Percentiles rank a stretch among this genome's conserved stretches.
Evolutionary conservation across 92 coral and sea anemone genomes (phyloP).

Genomic region (Ricordea florida): DNA sequence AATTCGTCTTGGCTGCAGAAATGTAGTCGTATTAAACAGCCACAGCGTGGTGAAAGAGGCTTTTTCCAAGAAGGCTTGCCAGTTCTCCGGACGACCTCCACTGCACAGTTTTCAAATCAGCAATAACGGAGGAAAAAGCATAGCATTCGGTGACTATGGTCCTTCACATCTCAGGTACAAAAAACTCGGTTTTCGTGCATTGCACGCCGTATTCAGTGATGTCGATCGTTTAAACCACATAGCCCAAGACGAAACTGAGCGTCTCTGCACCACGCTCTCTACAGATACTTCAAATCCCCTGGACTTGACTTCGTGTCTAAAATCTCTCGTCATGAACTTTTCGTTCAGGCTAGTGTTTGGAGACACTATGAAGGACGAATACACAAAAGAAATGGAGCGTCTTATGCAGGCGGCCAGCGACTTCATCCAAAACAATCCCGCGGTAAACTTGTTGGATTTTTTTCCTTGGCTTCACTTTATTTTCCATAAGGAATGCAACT

Average conservation of each 20-base stretch:
- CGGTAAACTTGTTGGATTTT: slow-evolving; percentile 70
- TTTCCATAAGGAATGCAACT: slow-evolving; percentile 41
- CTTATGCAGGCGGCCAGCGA: slow-evolving; percentile 55
- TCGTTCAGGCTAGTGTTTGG: slow-evolving; percentile 77
- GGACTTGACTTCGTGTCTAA: slow-evolving; percentile 69
- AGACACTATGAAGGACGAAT: slow-evolving; percentile 55
- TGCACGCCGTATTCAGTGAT: slow-evolving; percentile 70
- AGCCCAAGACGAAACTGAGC: slow-evolving; percentile 62
- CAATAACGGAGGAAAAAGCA: slow-evolving; percentile 67
- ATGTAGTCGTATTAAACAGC: slow-evolving; percentile 76
- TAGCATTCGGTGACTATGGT: slow-evolving; percentile 78
- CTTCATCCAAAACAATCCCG: slow-evolving; percentile 71
- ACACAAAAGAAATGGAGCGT: slow-evolving; percentile 36
- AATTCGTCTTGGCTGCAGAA: slow-evolving; percentile 74
- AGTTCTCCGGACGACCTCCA: slow-evolving; percentile 80
- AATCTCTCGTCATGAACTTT: slow-evolving; percentile 52
- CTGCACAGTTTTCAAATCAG: slow-evolving; percentile 61
- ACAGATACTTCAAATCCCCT: slow-evolving; percentile 37
- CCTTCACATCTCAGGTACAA: slow-evolving; percentile 67
- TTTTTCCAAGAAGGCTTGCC: slow-evolving; percentile 52
- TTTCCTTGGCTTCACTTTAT: slow-evolving; percentile 88
- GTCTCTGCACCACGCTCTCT: slow-evolving; percentile 26
- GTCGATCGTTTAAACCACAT: slow-evolving; percentile 59
- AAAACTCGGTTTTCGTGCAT: slow-evolving; percentile 69
- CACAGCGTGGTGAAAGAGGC: slow-evolving; percentile 67